A percentile compares a stretch with the other conserved stretches of the same genome.
These are phyloP conservation scores for Mesocentrotus franciscanus DNA, from an alignment of 53 echinoderm and acorn worm species.

Conservation along the genomic window DNA sequence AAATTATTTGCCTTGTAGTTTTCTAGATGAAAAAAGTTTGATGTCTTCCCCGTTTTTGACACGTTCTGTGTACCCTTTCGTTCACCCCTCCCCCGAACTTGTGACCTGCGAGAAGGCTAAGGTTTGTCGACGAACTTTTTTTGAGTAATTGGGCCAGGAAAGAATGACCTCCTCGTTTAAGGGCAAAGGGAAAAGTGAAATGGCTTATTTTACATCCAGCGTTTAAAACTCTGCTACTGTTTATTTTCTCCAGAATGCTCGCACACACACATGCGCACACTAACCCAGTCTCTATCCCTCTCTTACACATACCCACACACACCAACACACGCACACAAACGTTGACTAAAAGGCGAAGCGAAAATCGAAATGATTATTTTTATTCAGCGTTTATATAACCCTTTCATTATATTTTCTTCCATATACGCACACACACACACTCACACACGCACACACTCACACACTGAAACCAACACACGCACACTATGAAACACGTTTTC, in stretches of 20 bases:
- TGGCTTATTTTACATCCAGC: background rate
- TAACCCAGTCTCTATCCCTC: background rate
- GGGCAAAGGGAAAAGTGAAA: slow-evolving; percentile 6
- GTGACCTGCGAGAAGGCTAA: background rate
- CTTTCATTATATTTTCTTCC: no score
- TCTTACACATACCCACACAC: background rate
- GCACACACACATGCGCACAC: background rate
- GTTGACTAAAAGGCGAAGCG: no score
- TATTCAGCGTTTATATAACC: no score
- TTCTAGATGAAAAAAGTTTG: background rate
- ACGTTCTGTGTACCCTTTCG: slow-evolving; percentile 2
- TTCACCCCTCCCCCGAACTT: background rate
- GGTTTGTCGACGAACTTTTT: slow-evolving; percentile 19
- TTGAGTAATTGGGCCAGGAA: background rate
- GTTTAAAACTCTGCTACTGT: background rate
- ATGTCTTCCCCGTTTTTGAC: slow-evolving; percentile 33
- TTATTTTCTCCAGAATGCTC: background rate
- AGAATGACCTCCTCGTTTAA: background rate
- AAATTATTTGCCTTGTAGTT: slow-evolving; percentile 39
- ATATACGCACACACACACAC: background rate
- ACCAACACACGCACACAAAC: background rate
- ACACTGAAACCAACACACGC: background rate
- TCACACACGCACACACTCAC: background rate
- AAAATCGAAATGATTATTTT: no score
- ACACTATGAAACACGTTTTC: background rate